A percentile compares a stretch with the other conserved stretches of the same genome.
These are phyloP conservation scores for Bostrychus sinensis DNA, from an alignment of 2,113 vertebrate genomes.

Conservation along the genomic window DNA sequence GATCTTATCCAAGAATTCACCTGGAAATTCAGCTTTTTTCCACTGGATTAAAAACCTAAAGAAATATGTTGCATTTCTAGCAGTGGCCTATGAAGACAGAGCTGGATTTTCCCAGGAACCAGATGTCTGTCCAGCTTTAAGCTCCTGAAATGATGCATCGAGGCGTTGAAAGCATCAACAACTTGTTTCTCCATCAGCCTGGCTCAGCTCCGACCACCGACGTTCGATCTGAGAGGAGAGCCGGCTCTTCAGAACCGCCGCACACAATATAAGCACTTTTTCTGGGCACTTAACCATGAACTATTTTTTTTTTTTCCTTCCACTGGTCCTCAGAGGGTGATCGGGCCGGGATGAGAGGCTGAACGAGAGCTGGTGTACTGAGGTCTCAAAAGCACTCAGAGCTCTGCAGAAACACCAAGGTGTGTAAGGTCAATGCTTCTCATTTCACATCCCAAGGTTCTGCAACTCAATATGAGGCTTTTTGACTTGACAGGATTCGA, in stretches of 20 bases:
- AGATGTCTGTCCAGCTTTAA: slow-evolving; percentile 64
- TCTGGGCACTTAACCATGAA: slow-evolving; percentile 41
- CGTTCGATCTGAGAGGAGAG: slow-evolving; percentile 28
- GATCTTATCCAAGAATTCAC: slow-evolving; percentile 29
- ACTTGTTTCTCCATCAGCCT: slow-evolving; percentile 52
- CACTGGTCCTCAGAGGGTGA: slow-evolving; percentile 28
- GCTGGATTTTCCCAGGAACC: slow-evolving; percentile 51
- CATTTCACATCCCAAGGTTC: slow-evolving; percentile 36
- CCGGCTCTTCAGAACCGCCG: slow-evolving; percentile 20
- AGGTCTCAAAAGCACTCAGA: slow-evolving; percentile 19
- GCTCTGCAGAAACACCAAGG: slow-evolving; percentile 40
- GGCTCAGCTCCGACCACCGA: slow-evolving; percentile 29
- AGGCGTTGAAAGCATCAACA: slow-evolving; percentile 54
- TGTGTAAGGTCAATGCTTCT: slow-evolving; percentile 44
- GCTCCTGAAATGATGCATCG: slow-evolving; percentile 34
- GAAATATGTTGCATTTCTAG: slow-evolving; percentile 51
- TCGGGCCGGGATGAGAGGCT: slow-evolving; percentile 14
- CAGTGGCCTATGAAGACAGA: slow-evolving; percentile 46
- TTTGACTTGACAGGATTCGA: slow-evolving; percentile 15
- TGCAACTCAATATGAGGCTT: slow-evolving; percentile 26
- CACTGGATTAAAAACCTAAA: slow-evolving; percentile 34
- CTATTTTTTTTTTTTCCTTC: slow-evolving; percentile 42
- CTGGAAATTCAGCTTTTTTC: slow-evolving; percentile 40
- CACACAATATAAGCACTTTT: slow-evolving; percentile 35
- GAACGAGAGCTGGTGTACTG: slow-evolving; percentile 22